These are phyloP conservation scores for Tragopan temminckii DNA, from an alignment of 2,797 vertebrate genomes.

Conservation along the genomic window DNA sequence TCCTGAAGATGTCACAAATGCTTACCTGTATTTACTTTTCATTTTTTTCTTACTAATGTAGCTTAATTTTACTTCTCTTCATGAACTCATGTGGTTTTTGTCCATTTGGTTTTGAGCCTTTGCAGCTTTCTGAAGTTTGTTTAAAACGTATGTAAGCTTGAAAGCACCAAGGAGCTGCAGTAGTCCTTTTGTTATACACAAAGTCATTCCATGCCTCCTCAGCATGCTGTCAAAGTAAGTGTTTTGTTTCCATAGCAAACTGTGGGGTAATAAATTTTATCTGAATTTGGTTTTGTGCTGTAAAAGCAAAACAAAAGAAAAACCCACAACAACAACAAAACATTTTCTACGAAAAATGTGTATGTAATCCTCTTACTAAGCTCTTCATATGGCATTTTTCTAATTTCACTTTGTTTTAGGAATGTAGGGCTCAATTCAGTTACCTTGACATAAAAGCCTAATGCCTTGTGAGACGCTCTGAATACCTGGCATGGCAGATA, in stretches of 20 bases:
- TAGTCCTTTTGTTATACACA: background rate
- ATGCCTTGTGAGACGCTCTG: background rate
- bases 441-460: background rate
- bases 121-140: background rate
- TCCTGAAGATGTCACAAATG: background rate
- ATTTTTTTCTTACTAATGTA: background rate
- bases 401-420: background rate
- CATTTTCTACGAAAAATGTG: background rate
- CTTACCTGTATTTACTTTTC: background rate
- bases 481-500: fast-evolving
- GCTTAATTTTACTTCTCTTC: background rate
- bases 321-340: too few relatives aligned
- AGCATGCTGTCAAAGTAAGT: background rate
- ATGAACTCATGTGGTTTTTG: background rate
- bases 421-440: background rate
- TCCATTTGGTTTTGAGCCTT: background rate
- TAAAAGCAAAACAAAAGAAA: background rate
- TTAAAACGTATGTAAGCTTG: background rate
- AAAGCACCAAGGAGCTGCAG: background rate
- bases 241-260: background rate
- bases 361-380: background rate
- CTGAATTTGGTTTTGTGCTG: background rate
- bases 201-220: background rate
- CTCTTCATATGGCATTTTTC: background rate
- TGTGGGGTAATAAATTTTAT: background rate